Base-by-base conservation (phyloP, 2,888 invertebrate species). In the Syrphus vitripennis region DNA sequence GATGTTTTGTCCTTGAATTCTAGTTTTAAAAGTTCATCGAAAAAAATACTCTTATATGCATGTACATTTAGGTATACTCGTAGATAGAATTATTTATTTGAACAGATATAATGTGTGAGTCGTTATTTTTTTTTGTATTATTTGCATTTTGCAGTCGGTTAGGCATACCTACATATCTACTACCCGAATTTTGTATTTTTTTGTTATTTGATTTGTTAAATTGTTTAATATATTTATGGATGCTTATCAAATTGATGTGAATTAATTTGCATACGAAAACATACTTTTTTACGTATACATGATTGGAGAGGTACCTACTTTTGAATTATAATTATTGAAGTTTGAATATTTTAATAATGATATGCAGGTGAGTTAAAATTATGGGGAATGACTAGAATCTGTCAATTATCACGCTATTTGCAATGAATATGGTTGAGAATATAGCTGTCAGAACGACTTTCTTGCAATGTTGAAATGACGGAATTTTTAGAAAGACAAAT, bases 21-120 rank as follows among this genome's bases (percentile, higher is more conserved):
- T 87, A 87, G 86, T 78, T 84, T 80, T 59, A 83, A 83, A 88
- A 84, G 84, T 87, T 87, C 87, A 87, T 70, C 81, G 74, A 72
- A 45, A 79, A 67, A 63, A n/a, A n/a, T n/a, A n/a, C n/a, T n/a
- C 16, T 19, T 12, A 57, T 34, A 37, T 29, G 37, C 21, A 65
- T 19, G 16, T 42, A 16, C 26, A n/a, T 14, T 50, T 0, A 7
- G 26, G 21, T 65, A 29, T 45, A 34, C 31, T 16, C 10, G 5
- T 53, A 37, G 31, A 55, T 31, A 57, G 40, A n/a, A n/a, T n/a
- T 24, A 42, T 63, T 42, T 9, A 31, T 12, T 16, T 48, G 53
- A n/a, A 26, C 53, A 40, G 40, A 67, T 42, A 61, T 26, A 50
- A 24, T 77, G 76, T 77, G 81, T 81, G 84, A 86, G 63, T 86